Conservation (phyloP, 1,140 invertebrate species). For the Teleopsis dalmanni region DNA sequence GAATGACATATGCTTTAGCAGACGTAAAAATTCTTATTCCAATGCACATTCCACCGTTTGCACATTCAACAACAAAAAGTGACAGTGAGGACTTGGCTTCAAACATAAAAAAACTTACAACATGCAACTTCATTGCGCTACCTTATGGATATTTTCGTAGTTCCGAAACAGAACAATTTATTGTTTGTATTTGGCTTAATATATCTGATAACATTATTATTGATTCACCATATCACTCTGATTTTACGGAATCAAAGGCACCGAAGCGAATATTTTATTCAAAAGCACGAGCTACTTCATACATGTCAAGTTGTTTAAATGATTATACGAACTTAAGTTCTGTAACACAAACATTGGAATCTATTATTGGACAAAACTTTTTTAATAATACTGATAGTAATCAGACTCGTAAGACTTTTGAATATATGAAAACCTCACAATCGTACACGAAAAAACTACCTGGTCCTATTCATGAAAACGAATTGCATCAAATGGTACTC, state of each 20-base stretch:
- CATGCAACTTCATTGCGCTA: constrained; percentile 51
- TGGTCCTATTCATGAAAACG: constrained; percentile 67
- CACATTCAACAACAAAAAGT: constrained; percentile 8
- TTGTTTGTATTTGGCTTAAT: constrained; percentile 82
- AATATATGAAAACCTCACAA: constrained; percentile 15
- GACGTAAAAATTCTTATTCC: constrained; percentile 54
- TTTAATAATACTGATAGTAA: constrained; percentile 25
- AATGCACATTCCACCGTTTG: constrained; percentile 33
- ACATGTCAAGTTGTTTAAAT: constrained; percentile 57
- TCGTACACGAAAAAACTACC: constrained; percentile 40
- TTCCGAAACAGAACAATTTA: constrained; percentile 66
- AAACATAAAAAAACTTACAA: background rate
- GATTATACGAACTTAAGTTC: constrained; percentile 50
- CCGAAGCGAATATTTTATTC: constrained; percentile 66
- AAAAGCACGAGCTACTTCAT: constrained; percentile 54
- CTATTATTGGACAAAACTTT: constrained; percentile 52
- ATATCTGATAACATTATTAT: constrained; percentile 79
- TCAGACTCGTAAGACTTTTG: constrained; percentile 22
- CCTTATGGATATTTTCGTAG: constrained; percentile 80
- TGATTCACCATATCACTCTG: constrained; percentile 78
- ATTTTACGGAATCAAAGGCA: constrained; percentile 80
- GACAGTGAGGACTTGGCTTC: background rate
- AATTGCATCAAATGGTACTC: constrained; percentile 69
- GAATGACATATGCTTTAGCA: constrained; percentile 75
- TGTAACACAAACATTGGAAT: constrained; percentile 47